These are phyloP conservation scores for Corythornis vintsioides DNA, from an alignment of 2,113 vertebrate species.

Conservation along the genomic window DNA sequence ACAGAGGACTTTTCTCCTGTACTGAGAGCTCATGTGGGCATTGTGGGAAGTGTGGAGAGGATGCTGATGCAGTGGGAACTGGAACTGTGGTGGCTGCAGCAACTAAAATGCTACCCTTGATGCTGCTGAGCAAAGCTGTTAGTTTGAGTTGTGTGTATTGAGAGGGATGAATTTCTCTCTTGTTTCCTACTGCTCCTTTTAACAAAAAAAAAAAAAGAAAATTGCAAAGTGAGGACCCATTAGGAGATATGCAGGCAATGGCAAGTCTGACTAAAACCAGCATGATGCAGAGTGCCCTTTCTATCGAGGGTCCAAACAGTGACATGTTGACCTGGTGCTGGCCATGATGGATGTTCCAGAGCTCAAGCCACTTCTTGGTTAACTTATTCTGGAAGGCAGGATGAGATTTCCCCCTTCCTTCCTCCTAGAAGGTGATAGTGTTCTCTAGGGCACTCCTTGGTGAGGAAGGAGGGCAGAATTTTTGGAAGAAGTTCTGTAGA, in stretches of 20 bases:
- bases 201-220: neutral
- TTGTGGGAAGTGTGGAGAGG: neutral
- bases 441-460: neutral
- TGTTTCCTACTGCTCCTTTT: neutral
- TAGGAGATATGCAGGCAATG: neutral
- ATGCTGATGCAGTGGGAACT: neutral
- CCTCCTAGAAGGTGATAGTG: neutral
- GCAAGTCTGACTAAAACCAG: neutral
- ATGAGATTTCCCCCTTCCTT: neutral
- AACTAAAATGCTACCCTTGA: neutral
- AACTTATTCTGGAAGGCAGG: neutral
- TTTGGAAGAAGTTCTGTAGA: neutral
- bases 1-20: neutral
- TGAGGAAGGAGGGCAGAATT: neutral
- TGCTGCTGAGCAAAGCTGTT: neutral
- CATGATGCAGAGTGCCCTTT: neutral
- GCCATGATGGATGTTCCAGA: neutral
- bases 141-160: neutral
- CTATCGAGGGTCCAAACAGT: neutral
- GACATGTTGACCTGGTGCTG: neutral
- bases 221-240: neutral
- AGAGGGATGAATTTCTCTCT: neutral
- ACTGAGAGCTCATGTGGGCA: neutral
- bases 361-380: neutral
- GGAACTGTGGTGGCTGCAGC: neutral